These are phyloP conservation scores for Pao palembangensis DNA, from an alignment of 2,113 vertebrate genomes.

Conservation along the genomic window DNA sequence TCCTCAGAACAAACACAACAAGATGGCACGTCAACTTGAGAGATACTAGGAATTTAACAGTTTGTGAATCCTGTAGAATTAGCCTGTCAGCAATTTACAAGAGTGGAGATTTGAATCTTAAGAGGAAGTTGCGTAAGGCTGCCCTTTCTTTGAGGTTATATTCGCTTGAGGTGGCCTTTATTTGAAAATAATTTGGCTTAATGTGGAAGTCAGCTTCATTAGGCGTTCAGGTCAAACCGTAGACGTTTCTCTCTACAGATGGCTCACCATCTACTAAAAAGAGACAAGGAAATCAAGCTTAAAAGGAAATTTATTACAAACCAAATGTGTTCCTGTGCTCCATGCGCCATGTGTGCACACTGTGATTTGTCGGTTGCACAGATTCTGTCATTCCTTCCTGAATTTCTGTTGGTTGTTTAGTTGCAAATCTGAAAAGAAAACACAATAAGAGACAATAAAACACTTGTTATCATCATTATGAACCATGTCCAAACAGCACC, in stretches of 20 bases:
- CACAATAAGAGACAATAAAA: too few relatives aligned
- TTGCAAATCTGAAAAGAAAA: too few relatives aligned
- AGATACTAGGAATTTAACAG: constrained; percentile 14
- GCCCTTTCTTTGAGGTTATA: constrained; percentile 1
- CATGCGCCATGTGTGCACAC: too few relatives aligned
- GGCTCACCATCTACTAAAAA: too few relatives aligned
- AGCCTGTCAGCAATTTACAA: constrained; percentile 36
- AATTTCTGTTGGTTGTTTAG: too few relatives aligned
- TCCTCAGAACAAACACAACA: constrained; percentile 57
- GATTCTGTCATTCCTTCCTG: too few relatives aligned
- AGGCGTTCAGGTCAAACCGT: too few relatives aligned
- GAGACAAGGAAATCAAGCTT: too few relatives aligned
- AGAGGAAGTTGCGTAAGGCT: neutral
- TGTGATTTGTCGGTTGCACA: too few relatives aligned
- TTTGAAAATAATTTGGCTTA: constrained; percentile 1
- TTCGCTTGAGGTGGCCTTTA: constrained; percentile 1
- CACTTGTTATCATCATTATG: too few relatives aligned
- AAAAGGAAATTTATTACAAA: neutral
- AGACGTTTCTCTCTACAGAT: too few relatives aligned
- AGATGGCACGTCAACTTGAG: constrained; percentile 46
- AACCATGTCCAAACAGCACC: too few relatives aligned
- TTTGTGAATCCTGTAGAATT: constrained; percentile 28
- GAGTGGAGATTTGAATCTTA: neutral
- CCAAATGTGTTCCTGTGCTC: neutral
- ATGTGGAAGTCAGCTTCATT: neutral